Percentiles rank a stretch among this genome's conserved stretches.
These are phyloP conservation scores for Drosophila athabasca DNA, from an alignment of 1,140 invertebrate species.

Conservation along the genomic window DNA sequence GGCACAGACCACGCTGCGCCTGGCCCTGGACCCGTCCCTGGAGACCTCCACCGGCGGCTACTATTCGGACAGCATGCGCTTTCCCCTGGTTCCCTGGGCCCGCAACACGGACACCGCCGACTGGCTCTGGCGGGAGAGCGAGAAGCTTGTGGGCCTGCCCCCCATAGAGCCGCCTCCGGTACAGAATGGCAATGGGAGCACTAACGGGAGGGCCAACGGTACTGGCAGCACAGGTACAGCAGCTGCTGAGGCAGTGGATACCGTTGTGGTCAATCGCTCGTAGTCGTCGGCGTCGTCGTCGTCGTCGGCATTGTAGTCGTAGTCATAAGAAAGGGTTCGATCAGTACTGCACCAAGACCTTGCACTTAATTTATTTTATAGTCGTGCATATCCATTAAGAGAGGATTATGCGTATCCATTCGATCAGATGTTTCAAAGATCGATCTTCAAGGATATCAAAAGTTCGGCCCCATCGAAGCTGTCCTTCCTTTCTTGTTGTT, in stretches of 20 bases:
- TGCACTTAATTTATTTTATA: slow-evolving; percentile 19
- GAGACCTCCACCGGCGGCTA: slow-evolving; percentile 87
- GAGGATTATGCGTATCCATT: not conserved
- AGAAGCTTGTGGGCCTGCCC: slow-evolving; percentile 68
- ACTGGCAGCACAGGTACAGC: slow-evolving; percentile 21
- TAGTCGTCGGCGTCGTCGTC: slow-evolving; percentile 24
- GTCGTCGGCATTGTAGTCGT: slow-evolving; percentile 17
- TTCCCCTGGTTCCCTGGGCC: slow-evolving; percentile 66
- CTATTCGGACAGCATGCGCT: slow-evolving; percentile 85
- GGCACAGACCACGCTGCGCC: slow-evolving; percentile 92
- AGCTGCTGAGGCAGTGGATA: slow-evolving; percentile 36
- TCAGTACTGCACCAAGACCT: slow-evolving; percentile 12
- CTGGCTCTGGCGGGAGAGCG: slow-evolving; percentile 89
- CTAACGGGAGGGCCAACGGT: slow-evolving; percentile 16
- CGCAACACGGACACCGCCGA: slow-evolving; percentile 85
- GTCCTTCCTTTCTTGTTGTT: not conserved
- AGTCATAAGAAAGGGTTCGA: slow-evolving; percentile 7
- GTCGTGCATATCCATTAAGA: slow-evolving; percentile 10
- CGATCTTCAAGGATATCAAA: slow-evolving; percentile 4
- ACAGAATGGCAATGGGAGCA: slow-evolving; percentile 18
- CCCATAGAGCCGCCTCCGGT: slow-evolving; percentile 31
- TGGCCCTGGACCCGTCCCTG: slow-evolving; percentile 89
- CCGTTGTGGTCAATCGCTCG: slow-evolving; percentile 60
- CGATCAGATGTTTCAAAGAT: not conserved
- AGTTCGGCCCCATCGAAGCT: slow-evolving; percentile 14